Evolutionary conservation across 2,888 invertebrate genomes (phyloP).

Genomic region (Eilema sororculum): DNA sequence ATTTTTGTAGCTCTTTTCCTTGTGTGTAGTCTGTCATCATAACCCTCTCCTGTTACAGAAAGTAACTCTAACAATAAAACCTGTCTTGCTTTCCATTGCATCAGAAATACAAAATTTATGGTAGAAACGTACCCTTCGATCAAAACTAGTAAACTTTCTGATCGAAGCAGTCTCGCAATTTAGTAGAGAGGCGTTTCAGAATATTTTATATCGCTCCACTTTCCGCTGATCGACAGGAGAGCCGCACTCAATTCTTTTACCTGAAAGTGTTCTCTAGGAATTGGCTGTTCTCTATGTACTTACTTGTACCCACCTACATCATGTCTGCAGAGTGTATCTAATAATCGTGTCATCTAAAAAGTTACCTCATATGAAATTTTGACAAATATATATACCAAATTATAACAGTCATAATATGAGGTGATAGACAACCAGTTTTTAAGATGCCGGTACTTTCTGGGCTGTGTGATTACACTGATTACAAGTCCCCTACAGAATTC

Average conservation of each 20-base stretch:
- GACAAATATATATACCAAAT: too few species aligned
- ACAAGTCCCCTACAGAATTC: background rate
- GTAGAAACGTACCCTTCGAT: background rate
- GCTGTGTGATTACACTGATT: background rate
- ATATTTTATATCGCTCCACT: slow-evolving; percentile 52
- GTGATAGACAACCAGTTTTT: too few species aligned
- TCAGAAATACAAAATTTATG: background rate
- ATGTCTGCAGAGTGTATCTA: background rate
- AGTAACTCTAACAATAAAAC: background rate
- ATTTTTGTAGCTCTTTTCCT: too few species aligned
- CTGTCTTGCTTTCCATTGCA: background rate
- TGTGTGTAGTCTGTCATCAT: too few species aligned
- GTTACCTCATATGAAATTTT: background rate
- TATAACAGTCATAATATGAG: too few species aligned
- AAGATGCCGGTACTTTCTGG: too few species aligned
- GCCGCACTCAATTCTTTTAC: slow-evolving; percentile 42
- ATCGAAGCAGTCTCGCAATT: slow-evolving; percentile 46
- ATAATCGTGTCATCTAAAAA: background rate
- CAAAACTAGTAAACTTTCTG: slow-evolving; percentile 24
- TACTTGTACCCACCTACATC: slow-evolving; percentile 1
- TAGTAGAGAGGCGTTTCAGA: slow-evolving; percentile 45
- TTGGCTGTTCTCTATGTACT: slow-evolving; percentile 22
- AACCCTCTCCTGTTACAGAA: too few species aligned
- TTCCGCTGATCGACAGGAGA: slow-evolving; percentile 40
- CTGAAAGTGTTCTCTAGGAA: slow-evolving; percentile 28